Evolutionary conservation across 2,888 invertebrate genomes (phyloP).

Genomic region (Amaurobius ferox): DNA sequence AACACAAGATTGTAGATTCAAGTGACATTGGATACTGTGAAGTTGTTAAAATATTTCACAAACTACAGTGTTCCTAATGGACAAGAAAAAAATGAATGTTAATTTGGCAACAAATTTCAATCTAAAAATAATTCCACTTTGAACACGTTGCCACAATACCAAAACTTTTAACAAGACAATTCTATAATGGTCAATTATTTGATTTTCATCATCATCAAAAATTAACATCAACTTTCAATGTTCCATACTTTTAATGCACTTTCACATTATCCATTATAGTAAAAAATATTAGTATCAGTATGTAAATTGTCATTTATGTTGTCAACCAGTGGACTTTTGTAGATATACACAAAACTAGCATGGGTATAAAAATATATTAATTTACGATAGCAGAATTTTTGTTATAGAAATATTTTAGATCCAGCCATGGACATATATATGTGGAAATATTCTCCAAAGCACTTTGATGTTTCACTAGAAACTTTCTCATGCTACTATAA

Average conservation of each 20-base stretch:
- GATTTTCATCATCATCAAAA: neutral
- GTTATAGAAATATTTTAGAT: neutral
- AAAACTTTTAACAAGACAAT: neutral
- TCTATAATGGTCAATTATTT: neutral
- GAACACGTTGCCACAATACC: neutral
- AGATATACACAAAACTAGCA: neutral
- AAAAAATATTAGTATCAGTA: neutral
- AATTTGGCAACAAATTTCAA: too few species aligned
- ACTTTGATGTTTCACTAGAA: constrained; percentile 38
- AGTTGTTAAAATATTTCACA: too few species aligned
- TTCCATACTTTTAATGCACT: neutral
- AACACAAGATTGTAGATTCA: too few species aligned
- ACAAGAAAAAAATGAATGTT: too few species aligned
- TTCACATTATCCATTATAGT: neutral
- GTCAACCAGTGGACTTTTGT: neutral
- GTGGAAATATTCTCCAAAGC: constrained; percentile 22
- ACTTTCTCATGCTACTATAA: constrained; percentile 59
- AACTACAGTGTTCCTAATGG: too few species aligned
- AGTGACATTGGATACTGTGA: too few species aligned
- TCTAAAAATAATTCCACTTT: neutral
- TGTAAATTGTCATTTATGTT: neutral
- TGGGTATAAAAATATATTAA: constrained; percentile 17
- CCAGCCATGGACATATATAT: neutral
- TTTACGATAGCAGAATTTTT: constrained; percentile 33
- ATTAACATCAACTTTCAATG: neutral